phyloP scores from a whole-genome alignment of 1,140 invertebrate genomes.

The Xylocopa sonorina region DNA sequence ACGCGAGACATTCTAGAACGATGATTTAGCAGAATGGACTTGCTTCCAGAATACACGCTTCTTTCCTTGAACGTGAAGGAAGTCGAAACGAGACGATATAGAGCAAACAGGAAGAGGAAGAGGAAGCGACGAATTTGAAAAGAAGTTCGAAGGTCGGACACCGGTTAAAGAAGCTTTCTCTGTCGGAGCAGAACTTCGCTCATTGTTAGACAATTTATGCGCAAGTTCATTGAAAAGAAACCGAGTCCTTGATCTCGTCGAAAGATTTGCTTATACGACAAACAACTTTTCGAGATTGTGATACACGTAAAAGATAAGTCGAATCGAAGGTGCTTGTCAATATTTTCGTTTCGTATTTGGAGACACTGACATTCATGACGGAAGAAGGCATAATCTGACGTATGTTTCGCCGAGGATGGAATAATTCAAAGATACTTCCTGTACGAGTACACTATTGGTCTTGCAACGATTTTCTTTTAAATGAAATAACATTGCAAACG shows the following conservation, averaged over 20 bases:
- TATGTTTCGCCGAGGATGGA: neutral
- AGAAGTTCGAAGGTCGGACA: constrained; percentile 21
- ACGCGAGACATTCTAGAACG: no score
- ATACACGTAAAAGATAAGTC: neutral
- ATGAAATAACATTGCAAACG: no score
- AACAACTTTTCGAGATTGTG: constrained; percentile 31
- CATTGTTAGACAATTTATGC: neutral
- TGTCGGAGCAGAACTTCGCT: constrained; percentile 7
- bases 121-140: constrained; percentile 4
- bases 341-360: neutral
- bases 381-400: neutral
- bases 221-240: neutral
- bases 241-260: constrained; percentile 1
- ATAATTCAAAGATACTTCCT: no score
- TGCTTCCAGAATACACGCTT: neutral
- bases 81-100: neutral
- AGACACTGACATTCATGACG: neutral
- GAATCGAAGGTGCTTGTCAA: neutral
- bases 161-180: constrained; percentile 34
- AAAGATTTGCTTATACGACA: constrained; percentile 5
- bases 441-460: no score
- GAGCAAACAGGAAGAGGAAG: constrained; percentile 14
- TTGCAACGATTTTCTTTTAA: no score
- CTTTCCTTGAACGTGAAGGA: neutral
- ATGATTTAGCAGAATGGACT: neutral